These are phyloP conservation scores for Amphipoea oculea DNA, from an alignment of 2,888 invertebrate species.

Conservation along the genomic window DNA sequence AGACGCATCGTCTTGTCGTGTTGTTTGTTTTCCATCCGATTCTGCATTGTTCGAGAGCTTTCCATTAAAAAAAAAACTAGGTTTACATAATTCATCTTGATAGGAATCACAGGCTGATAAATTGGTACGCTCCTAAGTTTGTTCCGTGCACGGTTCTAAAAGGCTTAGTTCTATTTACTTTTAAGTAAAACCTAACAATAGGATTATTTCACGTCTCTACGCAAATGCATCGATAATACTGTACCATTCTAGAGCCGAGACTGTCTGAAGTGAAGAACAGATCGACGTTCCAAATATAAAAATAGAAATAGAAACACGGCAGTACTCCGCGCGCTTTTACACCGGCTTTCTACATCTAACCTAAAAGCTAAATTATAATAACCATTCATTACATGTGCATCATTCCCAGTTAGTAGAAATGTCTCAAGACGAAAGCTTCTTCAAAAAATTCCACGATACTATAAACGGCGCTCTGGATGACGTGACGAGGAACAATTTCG, in stretches of 20 bases:
- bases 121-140: not conserved
- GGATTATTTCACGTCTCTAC: conserved; percentile 26
- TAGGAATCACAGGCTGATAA: conserved; percentile 3
- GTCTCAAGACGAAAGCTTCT: conserved; percentile 88
- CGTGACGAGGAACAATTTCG: conserved; percentile 91
- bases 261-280: conserved; percentile 80
- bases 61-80: conserved; percentile 9
- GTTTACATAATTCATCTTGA: conserved; percentile 1
- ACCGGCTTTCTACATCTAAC: conserved; percentile 80
- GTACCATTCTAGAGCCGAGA: conserved; percentile 64
- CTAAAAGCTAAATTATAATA: conserved; percentile 68
- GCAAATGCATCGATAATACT: conserved; percentile 48
- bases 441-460: conserved; percentile 92
- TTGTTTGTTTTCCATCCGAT: conserved; percentile 40
- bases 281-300: conserved; percentile 82
- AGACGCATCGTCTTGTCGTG: conserved; percentile 19
- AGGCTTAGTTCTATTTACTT: not conserved
- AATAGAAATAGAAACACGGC: conserved; percentile 85
- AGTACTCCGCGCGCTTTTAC: conserved; percentile 73
- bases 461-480: conserved; percentile 90
- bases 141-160: not conserved
- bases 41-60: conserved; percentile 39
- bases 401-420: conserved; percentile 70
- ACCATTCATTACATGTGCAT: conserved; percentile 64
- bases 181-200: conserved; percentile 2